These are phyloP conservation scores for Labeo calbasu DNA, from an alignment of 2,797 vertebrate genomes.

Conservation along the genomic window DNA sequence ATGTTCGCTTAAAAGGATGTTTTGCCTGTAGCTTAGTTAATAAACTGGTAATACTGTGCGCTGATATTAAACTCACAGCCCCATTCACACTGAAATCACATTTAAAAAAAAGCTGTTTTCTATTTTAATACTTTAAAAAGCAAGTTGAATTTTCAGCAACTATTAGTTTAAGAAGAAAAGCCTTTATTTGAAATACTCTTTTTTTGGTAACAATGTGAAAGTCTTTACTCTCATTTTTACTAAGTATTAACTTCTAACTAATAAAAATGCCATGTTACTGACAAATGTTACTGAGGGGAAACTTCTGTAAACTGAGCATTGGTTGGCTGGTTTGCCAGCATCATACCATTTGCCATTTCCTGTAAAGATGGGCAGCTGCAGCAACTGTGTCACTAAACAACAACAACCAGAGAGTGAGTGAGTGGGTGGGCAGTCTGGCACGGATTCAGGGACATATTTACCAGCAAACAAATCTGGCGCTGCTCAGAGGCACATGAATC, in stretches of 20 bases:
- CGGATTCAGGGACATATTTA: conserved; percentile 56
- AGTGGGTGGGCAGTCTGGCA: conserved; percentile 49
- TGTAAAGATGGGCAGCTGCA: conserved; percentile 49
- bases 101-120: too few species aligned
- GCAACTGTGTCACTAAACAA: conserved; percentile 60
- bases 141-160: background rate
- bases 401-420: conserved; percentile 45
- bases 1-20: too few species aligned
- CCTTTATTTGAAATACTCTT: background rate
- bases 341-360: conserved; percentile 49
- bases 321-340: conserved; percentile 33
- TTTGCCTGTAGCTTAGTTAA: too few species aligned
- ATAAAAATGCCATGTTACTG: too few species aligned
- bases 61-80: too few species aligned
- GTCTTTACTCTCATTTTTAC: background rate
- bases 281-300: background rate
- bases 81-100: background rate
- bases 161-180: too few species aligned
- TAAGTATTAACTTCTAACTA: too few species aligned
- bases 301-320: conserved; percentile 8
- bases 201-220: background rate
- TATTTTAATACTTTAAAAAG: background rate
- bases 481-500: conserved; percentile 53
- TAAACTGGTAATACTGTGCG: too few species aligned
- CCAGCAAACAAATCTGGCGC: conserved; percentile 61